Percentiles rank a stretch among this genome's conserved stretches.
phyloP scores from a whole-genome alignment of 2,113 vertebrate species.

The Willisornis vidua region DNA sequence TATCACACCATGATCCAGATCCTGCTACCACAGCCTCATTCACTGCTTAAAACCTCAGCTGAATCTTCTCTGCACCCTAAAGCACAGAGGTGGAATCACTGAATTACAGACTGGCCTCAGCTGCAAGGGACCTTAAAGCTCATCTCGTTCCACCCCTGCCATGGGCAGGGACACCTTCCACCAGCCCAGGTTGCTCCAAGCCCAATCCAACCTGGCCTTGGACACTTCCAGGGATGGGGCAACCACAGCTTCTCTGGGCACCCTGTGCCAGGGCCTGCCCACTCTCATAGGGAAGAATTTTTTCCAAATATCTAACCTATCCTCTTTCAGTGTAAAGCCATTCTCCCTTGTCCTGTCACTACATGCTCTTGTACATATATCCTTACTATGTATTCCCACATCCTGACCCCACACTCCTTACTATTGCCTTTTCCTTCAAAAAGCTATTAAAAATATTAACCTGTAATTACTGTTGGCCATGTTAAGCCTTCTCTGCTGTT shows the following conservation, averaged over 20 bases:
- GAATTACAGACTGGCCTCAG: neutral
- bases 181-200: rapidly evolving
- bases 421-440: neutral
- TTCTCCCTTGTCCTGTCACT: neutral
- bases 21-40: neutral
- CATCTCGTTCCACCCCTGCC: rapidly evolving
- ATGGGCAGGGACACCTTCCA: neutral
- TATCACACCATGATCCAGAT: neutral
- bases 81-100: neutral
- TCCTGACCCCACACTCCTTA: neutral
- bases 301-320: neutral
- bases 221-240: neutral
- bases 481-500: neutral
- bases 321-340: neutral
- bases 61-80: neutral
- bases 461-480: neutral
- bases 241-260: neutral
- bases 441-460: neutral
- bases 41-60: neutral
- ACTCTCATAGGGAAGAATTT: neutral
- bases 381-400: rapidly evolving
- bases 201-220: rapidly evolving
- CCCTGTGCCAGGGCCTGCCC: rapidly evolving
- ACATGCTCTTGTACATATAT: neutral
- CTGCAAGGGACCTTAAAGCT: neutral